Base-by-base conservation (phyloP, 2,888 invertebrate genomes). In the Amphipyra tragopoginis region DNA sequence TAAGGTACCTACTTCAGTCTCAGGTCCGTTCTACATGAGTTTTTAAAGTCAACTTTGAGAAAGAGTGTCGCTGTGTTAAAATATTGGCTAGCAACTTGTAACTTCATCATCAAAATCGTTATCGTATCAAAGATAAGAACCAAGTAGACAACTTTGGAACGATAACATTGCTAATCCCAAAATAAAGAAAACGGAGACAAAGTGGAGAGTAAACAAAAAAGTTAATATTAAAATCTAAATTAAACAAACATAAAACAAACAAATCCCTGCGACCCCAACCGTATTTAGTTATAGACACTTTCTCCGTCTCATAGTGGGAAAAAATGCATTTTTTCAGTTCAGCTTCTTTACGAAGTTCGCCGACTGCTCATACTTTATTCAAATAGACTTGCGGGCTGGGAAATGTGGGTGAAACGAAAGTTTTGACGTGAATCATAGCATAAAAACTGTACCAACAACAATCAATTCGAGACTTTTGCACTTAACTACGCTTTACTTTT, bases 321-420 rank as follows among this genome's bases (percentile, higher is more conserved):
- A 72, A 72, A 75, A 74, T 72, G 76, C 70, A 71, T 77, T 77
- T 81, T 75, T 82, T 75, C 72, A 67, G 67, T 75, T 66, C 65
- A 69, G 68, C 69, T 77, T 77, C 70, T 77, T 79, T 61, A 69
- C 66, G 58, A 76, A 82, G 64, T 76, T 80, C 51, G 66, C 72
- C 60, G 66, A 50, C 52, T 67, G 67, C 76, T 82, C 79, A 85
- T 85, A 83, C 80, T 84, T 84, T 86, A 86, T 87, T 85, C 81
- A 85, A 80, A 80, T 79, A 77, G 65, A 77, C 72, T 80, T 73
- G 77, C 59, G 72, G 71, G 72, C 75, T 65, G 75, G 73, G 76
- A 75, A 85, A 79, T 79, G 76, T 79, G 80, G 75, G 78, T 68
- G 74, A 78, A 68, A 73, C 65, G 54, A 65, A 83, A 81, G 66